These are phyloP conservation scores for Cirrhinus mrigala DNA, from an alignment of 2,797 vertebrate species.

Conservation along the genomic window DNA sequence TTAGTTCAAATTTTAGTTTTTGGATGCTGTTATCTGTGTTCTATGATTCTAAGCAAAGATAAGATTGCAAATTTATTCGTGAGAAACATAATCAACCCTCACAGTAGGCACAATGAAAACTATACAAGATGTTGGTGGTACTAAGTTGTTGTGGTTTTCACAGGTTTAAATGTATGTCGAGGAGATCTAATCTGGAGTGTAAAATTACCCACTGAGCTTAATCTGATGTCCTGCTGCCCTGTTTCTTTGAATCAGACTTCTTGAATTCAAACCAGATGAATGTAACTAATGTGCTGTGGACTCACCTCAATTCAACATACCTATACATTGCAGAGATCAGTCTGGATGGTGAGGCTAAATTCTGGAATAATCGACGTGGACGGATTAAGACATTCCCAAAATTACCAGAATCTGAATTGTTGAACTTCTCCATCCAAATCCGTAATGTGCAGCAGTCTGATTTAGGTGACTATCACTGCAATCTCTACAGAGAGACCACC, in stretches of 20 bases:
- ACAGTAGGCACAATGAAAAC: neutral
- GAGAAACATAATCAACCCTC: neutral
- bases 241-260: slow-evolving; percentile 5
- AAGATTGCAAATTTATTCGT: too few relatives aligned
- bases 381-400: slow-evolving; percentile 14
- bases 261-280: neutral
- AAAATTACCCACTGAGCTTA: slow-evolving; percentile 29
- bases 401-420: neutral
- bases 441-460: slow-evolving; percentile 27
- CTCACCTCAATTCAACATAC: neutral
- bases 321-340: slow-evolving; percentile 16
- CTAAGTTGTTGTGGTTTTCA: slow-evolving; percentile 1
- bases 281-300: slow-evolving; percentile 6
- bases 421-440: slow-evolving; percentile 35
- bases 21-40: neutral
- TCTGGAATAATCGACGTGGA: neutral
- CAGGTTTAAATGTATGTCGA: slow-evolving; percentile 1
- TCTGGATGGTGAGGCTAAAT: neutral
- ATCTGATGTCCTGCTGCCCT: slow-evolving; percentile 42
- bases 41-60: neutral
- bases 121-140: neutral
- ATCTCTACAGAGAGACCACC: slow-evolving; percentile 2
- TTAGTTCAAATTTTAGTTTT: neutral
- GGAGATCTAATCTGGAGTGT: neutral
- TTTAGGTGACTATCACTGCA: slow-evolving; percentile 31